Base-by-base conservation (phyloP, 2,888 invertebrate genomes). In the Teleiodes luculella region DNA sequence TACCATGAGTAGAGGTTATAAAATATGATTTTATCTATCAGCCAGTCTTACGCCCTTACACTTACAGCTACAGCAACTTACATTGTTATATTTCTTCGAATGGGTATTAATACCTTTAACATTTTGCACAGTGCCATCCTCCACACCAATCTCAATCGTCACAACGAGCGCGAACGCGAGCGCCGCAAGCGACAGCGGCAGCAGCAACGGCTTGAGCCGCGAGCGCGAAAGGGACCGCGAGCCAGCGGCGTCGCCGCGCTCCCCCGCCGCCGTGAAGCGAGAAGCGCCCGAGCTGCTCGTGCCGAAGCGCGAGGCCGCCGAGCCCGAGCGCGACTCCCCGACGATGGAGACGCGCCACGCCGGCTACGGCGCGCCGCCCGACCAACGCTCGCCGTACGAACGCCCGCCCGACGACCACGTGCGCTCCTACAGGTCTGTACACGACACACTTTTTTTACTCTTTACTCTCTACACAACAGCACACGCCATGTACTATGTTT, bases 261-360 rank as follows among this genome's bases (percentile, higher is more conserved):
- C 75, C 80, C 72, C 58, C 82, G 80, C 82, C 72, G 78, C 79
- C 55, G 87, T 87, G 78, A 88, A 87, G 71, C 82, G 83, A 65
- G 87, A 86, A 76, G 82, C 71, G 74, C 86, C 75, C 83, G 91
- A 78, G 72, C 86, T 94, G 72, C 83, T 94, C 65, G 92, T 94
- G 62, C 93, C 94, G 11, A 94, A 94, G 88, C 91, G 93, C 31
- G 94, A 94, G 83, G 64, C 91, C 89, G 65, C 84, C 83, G 89
- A 88, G 78, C 82, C 86, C 86, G 90, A 94, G 93, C 83, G 92
- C 86, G 95, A 95, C 83, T 94, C 95, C 59, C 64, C 95, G 86
- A 93, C 93, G 70, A 94, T 94, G 92, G 95, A 95, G 74, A 91
- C 93, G 78, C 89, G 91, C 76, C 91, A 91, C 76, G 91, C 91